Conservation (phyloP, 2,113 vertebrate species). For the Passer montanus region DNA sequence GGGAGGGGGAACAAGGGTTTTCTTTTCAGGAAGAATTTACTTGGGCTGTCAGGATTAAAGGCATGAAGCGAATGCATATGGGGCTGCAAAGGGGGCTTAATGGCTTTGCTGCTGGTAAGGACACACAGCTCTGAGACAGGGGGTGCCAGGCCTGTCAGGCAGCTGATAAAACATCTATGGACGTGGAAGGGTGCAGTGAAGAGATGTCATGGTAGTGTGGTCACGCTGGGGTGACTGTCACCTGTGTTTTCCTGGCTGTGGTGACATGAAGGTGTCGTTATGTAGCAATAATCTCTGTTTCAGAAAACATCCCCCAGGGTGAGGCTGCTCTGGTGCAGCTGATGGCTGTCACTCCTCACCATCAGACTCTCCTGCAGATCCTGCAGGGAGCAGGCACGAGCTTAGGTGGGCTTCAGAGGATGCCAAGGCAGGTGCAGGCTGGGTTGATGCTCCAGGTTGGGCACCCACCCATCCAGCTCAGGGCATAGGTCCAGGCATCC, state of each 20-base stretch:
- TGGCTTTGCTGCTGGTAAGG: not conserved
- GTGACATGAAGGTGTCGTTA: not conserved
- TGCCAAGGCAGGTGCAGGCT: not conserved
- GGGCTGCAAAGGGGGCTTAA: not conserved
- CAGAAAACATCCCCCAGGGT: not conserved
- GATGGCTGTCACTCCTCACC: not conserved
- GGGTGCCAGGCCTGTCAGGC: not conserved
- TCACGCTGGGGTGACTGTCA: not conserved
- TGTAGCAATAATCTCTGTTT: not conserved
- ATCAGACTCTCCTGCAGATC: not conserved
- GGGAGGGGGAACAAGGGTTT: conserved; percentile 20
- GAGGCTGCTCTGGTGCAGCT: not conserved
- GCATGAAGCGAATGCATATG: not conserved
- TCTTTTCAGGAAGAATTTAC: conserved; percentile 42
- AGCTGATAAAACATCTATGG: not conserved
- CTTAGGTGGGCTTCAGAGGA: not conserved
- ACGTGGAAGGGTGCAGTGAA: rapidly evolving
- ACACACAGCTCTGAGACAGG: not conserved
- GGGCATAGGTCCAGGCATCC: not conserved
- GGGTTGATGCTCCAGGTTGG: not conserved
- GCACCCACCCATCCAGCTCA: not conserved
- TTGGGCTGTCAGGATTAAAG: conserved; percentile 40
- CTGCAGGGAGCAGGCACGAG: not conserved
- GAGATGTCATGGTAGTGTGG: not conserved
- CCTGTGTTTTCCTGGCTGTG: not conserved